Evolutionary conservation across 2,888 invertebrate species (phyloP).

Genomic region (Coleophora flavipennella): DNA sequence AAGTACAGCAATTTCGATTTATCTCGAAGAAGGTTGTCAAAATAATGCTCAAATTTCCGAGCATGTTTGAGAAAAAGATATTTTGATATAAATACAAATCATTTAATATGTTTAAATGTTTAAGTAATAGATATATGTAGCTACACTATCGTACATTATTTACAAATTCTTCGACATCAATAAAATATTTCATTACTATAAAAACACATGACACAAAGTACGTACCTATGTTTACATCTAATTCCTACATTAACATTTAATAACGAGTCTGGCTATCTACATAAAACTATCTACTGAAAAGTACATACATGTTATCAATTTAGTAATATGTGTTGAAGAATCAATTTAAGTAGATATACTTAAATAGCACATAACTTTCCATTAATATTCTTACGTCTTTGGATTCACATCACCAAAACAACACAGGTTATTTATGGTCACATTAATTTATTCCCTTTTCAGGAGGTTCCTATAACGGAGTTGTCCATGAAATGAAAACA

Average conservation of each 20-base stretch:
- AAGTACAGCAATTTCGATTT: too few species aligned
- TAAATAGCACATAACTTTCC: constrained; percentile 44
- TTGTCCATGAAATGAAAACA: too few species aligned
- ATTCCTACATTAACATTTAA: constrained; percentile 14
- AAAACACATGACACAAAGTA: constrained; percentile 36
- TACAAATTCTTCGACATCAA: constrained; percentile 35
- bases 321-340: neutral
- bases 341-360: constrained; percentile 16
- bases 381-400: constrained; percentile 69
- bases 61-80: constrained; percentile 7
- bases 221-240: constrained; percentile 24
- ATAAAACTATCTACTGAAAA: constrained; percentile 10
- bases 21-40: too few species aligned
- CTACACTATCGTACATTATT: constrained; percentile 49
- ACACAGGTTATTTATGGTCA: constrained; percentile 70
- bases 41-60: too few species aligned
- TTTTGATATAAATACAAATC: constrained; percentile 32
- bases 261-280: constrained; percentile 10
- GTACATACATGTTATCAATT: too few species aligned
- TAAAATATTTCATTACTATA: constrained; percentile 25
- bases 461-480: too few species aligned
- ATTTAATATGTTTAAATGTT: constrained; percentile 43
- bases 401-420: constrained; percentile 72
- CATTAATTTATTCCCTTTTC: constrained; percentile 29
- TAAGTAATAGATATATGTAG: constrained; percentile 48